phyloP scores from a whole-genome alignment of 2,797 vertebrate species.

The Pangasius krempfi region DNA sequence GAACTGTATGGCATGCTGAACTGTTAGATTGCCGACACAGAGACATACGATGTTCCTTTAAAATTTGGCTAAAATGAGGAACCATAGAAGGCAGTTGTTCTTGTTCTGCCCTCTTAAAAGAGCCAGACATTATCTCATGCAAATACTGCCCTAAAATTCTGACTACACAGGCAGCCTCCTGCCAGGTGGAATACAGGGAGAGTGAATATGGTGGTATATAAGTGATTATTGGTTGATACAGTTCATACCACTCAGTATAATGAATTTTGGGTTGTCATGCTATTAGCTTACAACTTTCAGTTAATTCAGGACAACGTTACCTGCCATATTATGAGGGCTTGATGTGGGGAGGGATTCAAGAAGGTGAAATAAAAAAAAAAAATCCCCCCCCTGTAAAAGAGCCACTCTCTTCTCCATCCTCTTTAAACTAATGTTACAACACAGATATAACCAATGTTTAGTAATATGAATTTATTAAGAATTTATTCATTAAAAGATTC shows the following conservation, averaged over 20 bases:
- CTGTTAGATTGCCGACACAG: not conserved
- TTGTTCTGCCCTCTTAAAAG: constrained; percentile 1
- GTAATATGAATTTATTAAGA: not conserved
- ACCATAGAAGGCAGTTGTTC: not conserved
- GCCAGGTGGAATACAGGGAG: not conserved
- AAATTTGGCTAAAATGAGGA: constrained; percentile 26
- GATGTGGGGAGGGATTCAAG: not conserved
- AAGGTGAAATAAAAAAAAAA: not conserved
- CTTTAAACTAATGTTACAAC: not conserved
- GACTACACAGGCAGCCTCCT: constrained; percentile 6
- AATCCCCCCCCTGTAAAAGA: not conserved
- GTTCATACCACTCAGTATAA: not conserved
- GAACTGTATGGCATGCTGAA: not conserved
- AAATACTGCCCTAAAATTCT: constrained; percentile 32
- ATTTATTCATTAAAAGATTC: not conserved
- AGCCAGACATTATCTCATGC: constrained; percentile 25
- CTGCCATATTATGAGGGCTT: not conserved
- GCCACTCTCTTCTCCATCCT: not conserved
- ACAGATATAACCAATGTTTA: not conserved
- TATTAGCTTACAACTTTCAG: not conserved
- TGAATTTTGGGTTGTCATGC: not conserved
- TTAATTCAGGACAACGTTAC: not conserved
- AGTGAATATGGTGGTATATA: not conserved
- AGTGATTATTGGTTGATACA: not conserved
- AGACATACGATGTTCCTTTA: not conserved